Evolutionary conservation across 2,888 invertebrate species (phyloP), one percentile per base, ranked within the genome.

Genomic region (Brachypalpus laphriformis): DNA sequence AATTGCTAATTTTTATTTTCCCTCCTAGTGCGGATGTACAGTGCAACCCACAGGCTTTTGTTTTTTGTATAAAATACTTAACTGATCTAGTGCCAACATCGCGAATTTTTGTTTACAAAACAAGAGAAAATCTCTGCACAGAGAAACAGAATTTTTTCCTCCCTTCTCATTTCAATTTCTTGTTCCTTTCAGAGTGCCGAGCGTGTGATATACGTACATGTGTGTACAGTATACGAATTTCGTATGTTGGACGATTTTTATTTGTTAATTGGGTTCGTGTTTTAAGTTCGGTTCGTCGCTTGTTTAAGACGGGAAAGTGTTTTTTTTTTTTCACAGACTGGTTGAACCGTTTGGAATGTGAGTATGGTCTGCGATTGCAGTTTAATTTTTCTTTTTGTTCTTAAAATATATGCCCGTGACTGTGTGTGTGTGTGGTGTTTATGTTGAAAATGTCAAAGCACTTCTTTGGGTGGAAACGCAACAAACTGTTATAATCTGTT

Each of bases 61-160:
- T 42, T 42, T 40, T 2, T 20, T 61, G 0, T 34, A 47, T 34
- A 22, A 54, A 20, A 6, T 66, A 16, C 31, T 54, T 16, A 7
- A 1, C n/a, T 8, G 47, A 40, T 65, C 42, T 9, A 14, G 6
- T 37, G 31, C 42, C 47, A 22, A 18, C 8, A 3, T 2, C 22
- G 65, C 65, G 63, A 54, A 70, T 42, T 72, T 70, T 74, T 80
- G 80, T 85, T 85, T 85, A 85, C 78, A 83, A 80, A 80, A 63
- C 63, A 54, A 37, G 31, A 20, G 2, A 42, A 56, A 74, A 74
- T 71, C 76, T 70, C 82, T 61, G 74, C 31, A n/a, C n/a, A n/a
- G n/a, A n/a, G n/a, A 68, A 34, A 49, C 22, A 34, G 8, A 42
- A 40, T 22, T 57, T 70, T 63, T 80, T 70, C 42, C 56, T 34